These are phyloP conservation scores for Resseliella maxima DNA, from an alignment of 2,888 invertebrate species.

Conservation along the genomic window DNA sequence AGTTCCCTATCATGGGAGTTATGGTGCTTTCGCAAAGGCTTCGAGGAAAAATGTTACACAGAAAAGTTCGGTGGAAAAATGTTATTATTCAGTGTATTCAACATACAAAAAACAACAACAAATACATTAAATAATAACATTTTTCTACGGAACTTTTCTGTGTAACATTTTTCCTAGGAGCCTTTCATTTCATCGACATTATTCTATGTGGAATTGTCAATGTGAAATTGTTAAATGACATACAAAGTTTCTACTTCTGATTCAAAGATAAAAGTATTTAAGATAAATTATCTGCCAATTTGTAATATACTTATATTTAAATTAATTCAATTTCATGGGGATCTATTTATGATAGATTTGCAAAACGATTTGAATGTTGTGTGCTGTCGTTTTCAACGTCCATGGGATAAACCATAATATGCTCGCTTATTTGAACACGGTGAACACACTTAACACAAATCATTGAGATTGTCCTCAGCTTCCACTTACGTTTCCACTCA, in stretches of 20 bases:
- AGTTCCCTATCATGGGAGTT: not conserved
- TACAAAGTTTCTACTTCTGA: slow-evolving; percentile 5
- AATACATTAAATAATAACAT: too few relatives aligned
- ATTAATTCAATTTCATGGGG: slow-evolving; percentile 37
- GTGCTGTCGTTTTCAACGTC: not conserved
- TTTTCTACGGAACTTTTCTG: too few relatives aligned
- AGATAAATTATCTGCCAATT: slow-evolving; percentile 54
- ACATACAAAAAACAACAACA: too few relatives aligned
- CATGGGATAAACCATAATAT: slow-evolving; percentile 23
- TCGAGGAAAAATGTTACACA: too few relatives aligned
- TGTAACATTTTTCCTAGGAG: too few relatives aligned
- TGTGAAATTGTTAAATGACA: not conserved
- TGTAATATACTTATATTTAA: slow-evolving; percentile 46
- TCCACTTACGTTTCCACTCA: slow-evolving; percentile 43
- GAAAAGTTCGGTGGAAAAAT: too few relatives aligned
- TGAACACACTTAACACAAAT: slow-evolving; percentile 48
- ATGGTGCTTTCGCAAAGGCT: not conserved
- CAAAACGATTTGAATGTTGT: slow-evolving; percentile 12
- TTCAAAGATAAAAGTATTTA: slow-evolving; percentile 44
- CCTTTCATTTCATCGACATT: not conserved
- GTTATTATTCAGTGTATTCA: too few relatives aligned
- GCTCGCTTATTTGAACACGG: slow-evolving; percentile 30
- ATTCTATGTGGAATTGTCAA: slow-evolving; percentile 15
- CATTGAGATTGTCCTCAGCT: slow-evolving; percentile 34
- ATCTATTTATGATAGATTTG: slow-evolving; percentile 39